A percentile compares a stretch with the other conserved stretches of the same genome.
These are phyloP conservation scores for Anoplophora glabripennis DNA, from an alignment of 1,140 invertebrate species.

Conservation along the genomic window DNA sequence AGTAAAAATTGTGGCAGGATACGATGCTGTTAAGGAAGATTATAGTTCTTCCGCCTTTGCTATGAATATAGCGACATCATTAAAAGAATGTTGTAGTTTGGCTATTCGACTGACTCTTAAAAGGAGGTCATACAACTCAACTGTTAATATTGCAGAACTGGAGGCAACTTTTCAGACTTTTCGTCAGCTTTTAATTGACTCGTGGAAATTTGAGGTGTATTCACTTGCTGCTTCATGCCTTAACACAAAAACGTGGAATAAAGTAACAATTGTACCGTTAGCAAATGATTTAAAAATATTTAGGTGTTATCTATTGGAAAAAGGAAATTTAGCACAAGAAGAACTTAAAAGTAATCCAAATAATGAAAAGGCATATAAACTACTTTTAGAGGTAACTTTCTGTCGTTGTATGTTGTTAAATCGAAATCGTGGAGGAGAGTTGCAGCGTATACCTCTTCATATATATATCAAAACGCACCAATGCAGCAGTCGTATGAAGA, in stretches of 20 bases:
- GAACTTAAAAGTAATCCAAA: slow-evolving; percentile 9
- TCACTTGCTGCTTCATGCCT: not conserved
- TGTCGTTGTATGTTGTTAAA: slow-evolving; percentile 36
- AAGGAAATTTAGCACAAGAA: not conserved
- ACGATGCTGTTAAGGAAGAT: slow-evolving; percentile 18
- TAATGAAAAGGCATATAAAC: slow-evolving; percentile 24
- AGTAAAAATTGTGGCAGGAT: slow-evolving; percentile 23
- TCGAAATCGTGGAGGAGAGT: slow-evolving; percentile 32
- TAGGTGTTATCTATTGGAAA: not conserved
- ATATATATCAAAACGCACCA: not conserved
- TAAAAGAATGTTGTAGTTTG: slow-evolving; percentile 31
- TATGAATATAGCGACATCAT: slow-evolving; percentile 26
- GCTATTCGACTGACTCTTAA: slow-evolving; percentile 22
- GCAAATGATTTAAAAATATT: not conserved
- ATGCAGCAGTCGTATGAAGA: slow-evolving; percentile 22
- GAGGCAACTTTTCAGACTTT: not conserved
- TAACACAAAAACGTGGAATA: not conserved
- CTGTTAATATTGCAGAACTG: not conserved
- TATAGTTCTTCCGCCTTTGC: slow-evolving; percentile 26
- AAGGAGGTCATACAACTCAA: not conserved
- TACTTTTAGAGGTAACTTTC: slow-evolving; percentile 33
- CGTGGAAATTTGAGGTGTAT: not conserved
- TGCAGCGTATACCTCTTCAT: slow-evolving; percentile 23
- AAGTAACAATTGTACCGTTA: not conserved
- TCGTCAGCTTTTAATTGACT: not conserved